Conservation (phyloP, 1,140 invertebrate genomes). For the Cydia amplana region DNA sequence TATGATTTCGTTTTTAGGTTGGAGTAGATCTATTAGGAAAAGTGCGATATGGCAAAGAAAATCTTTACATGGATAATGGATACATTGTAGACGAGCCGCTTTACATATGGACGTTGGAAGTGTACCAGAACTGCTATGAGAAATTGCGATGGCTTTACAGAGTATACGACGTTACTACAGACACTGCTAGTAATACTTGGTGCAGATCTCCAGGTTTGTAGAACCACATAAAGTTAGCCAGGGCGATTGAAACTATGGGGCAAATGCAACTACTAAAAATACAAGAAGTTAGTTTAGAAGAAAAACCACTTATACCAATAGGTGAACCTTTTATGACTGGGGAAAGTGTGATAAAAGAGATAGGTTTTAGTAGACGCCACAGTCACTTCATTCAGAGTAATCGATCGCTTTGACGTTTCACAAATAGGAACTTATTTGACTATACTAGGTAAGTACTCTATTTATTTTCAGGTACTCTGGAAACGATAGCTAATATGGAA, state of each 20-base stretch:
- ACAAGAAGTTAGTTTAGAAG: too few relatives aligned
- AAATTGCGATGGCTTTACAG: conserved; percentile 50
- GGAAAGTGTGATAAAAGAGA: too few relatives aligned
- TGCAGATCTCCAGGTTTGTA: conserved; percentile 71
- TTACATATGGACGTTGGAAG: conserved; percentile 37
- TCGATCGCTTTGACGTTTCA: background rate
- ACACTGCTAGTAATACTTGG: conserved; percentile 78
- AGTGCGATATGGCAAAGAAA: conserved; percentile 82
- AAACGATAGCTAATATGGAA: conserved; percentile 86
- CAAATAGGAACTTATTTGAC: background rate
- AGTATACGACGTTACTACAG: conserved; percentile 58
- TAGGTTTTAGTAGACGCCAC: too few relatives aligned
- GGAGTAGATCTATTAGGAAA: conserved; percentile 82
- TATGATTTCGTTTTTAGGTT: conserved; percentile 33
- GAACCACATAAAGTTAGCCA: background rate
- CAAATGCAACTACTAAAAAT: too few relatives aligned
- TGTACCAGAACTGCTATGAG: conserved; percentile 56
- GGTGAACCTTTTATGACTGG: too few relatives aligned
- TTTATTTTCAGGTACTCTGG: conserved; percentile 80
- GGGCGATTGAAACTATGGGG: too few relatives aligned
- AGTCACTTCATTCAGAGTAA: background rate
- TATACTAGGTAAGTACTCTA: conserved; percentile 8
- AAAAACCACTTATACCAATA: too few relatives aligned
- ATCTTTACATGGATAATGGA: conserved; percentile 83
- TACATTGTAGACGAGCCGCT: conserved; percentile 80